A percentile compares a stretch with the other conserved stretches of the same genome.
phyloP scores from a whole-genome alignment of 2,797 vertebrate genomes.

The Melanotaenia pygmaea region DNA sequence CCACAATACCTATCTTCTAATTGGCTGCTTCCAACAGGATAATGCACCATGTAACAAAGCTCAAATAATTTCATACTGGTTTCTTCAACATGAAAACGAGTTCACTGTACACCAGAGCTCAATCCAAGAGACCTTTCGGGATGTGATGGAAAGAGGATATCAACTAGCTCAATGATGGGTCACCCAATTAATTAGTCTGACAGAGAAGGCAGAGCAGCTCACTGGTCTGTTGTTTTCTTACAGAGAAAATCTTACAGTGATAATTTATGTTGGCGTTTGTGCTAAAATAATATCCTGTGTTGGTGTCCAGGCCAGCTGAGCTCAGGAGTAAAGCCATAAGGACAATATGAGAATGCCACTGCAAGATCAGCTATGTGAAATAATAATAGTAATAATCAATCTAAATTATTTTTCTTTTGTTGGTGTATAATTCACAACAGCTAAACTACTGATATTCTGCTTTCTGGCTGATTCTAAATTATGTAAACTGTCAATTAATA shows the following conservation, averaged over 20 bases:
- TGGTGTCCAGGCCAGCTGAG: constrained; percentile 35
- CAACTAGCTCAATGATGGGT: neutral
- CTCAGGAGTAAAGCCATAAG: constrained; percentile 27
- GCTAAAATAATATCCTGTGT: constrained; percentile 9
- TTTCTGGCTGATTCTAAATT: constrained; percentile 40
- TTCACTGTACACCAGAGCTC: too few relatives aligned
- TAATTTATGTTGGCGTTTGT: constrained; percentile 33
- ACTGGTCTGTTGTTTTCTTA: constrained; percentile 21
- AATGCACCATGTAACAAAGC: too few relatives aligned
- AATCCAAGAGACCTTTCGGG: too few relatives aligned
- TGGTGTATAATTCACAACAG: too few relatives aligned
- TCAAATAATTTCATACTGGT: too few relatives aligned
- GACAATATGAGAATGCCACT: neutral
- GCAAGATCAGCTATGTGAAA: too few relatives aligned
- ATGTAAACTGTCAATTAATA: constrained; percentile 53
- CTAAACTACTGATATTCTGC: constrained; percentile 14
- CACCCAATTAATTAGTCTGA: constrained; percentile 4
- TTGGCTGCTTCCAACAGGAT: too few relatives aligned
- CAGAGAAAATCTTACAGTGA: constrained; percentile 9
- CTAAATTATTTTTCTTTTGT: too few relatives aligned
- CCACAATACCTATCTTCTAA: too few relatives aligned
- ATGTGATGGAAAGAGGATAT: too few relatives aligned
- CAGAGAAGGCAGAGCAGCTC: neutral
- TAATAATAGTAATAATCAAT: too few relatives aligned
- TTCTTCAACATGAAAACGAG: too few relatives aligned